phyloP scores from a whole-genome alignment of 2,888 invertebrate genomes.

The Meta bourneti region DNA sequence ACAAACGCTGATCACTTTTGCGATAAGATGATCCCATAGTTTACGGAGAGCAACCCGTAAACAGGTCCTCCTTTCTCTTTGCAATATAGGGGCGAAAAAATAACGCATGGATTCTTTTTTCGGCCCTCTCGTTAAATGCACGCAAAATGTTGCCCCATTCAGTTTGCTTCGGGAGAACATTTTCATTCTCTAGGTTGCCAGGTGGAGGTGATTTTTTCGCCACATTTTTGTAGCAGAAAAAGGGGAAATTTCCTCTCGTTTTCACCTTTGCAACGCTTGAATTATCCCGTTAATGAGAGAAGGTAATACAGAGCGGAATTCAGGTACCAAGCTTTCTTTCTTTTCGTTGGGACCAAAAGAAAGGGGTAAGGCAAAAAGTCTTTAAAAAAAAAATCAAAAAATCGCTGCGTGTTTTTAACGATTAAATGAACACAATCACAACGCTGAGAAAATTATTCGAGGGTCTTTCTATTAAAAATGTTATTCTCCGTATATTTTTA shows the following conservation, averaged over 20 bases:
- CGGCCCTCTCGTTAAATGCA: slow-evolving; percentile 26
- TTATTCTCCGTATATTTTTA: too few relatives aligned
- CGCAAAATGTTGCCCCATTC: slow-evolving; percentile 22
- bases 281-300: slow-evolving; percentile 48
- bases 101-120: neutral
- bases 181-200: neutral
- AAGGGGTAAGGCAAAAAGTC: slow-evolving; percentile 10
- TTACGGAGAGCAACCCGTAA: slow-evolving; percentile 52
- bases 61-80: slow-evolving; percentile 39
- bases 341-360: neutral
- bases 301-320: slow-evolving; percentile 13
- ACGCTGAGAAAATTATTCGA: neutral
- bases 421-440: neutral
- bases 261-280: slow-evolving; percentile 49
- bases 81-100: slow-evolving; percentile 10
- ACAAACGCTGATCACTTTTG: slow-evolving; percentile 75
- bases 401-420: neutral
- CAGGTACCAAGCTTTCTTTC: slow-evolving; percentile 27
- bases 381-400: neutral
- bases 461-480: neutral
- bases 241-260: slow-evolving; percentile 36
- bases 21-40: slow-evolving; percentile 71
- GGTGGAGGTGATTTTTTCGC: slow-evolving; percentile 7
- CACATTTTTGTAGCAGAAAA: slow-evolving; percentile 10
- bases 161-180: too few relatives aligned